A percentile compares a stretch with the other conserved stretches of the same genome.
Conservation (phyloP, 2,797 vertebrate genomes). For the Arrhamphus sclerolepis region DNA sequence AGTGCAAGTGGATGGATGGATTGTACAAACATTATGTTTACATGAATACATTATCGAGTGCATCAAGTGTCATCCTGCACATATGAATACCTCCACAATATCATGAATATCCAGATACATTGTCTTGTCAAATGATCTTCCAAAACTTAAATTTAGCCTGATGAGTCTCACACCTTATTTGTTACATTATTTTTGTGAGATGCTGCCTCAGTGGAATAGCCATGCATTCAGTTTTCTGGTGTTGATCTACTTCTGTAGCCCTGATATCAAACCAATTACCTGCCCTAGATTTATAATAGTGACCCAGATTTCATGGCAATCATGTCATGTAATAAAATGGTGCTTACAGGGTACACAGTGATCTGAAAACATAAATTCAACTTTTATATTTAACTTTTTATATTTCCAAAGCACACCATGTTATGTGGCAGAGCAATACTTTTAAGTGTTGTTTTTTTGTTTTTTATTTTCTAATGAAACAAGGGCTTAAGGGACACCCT, state of each 20-base stretch:
- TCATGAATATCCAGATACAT: neutral
- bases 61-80: too few relatives aligned
- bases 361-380: constrained; percentile 9
- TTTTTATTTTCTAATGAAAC: constrained; percentile 28
- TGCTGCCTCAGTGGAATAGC: constrained; percentile 27
- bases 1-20: too few relatives aligned
- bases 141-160: neutral
- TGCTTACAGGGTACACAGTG: constrained; percentile 11
- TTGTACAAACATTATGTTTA: too few relatives aligned
- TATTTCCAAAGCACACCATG: constrained; percentile 9
- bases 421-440: neutral
- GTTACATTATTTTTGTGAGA: constrained; percentile 19
- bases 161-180: constrained; percentile 7
- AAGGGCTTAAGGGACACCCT: constrained; percentile 21
- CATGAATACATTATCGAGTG: too few relatives aligned
- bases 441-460: constrained; percentile 22
- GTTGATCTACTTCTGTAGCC: constrained; percentile 3
- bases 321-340: constrained; percentile 39
- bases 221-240: constrained; percentile 16
- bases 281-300: constrained; percentile 46
- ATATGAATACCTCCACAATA: too few relatives aligned
- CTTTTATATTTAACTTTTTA: constrained; percentile 19
- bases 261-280: constrained; percentile 56
- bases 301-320: constrained; percentile 55
- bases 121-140: neutral